A percentile compares a stretch with the other conserved stretches of the same genome.
These are phyloP conservation scores for Fulica atra DNA, from an alignment of 2,113 vertebrate species.

Conservation along the genomic window DNA sequence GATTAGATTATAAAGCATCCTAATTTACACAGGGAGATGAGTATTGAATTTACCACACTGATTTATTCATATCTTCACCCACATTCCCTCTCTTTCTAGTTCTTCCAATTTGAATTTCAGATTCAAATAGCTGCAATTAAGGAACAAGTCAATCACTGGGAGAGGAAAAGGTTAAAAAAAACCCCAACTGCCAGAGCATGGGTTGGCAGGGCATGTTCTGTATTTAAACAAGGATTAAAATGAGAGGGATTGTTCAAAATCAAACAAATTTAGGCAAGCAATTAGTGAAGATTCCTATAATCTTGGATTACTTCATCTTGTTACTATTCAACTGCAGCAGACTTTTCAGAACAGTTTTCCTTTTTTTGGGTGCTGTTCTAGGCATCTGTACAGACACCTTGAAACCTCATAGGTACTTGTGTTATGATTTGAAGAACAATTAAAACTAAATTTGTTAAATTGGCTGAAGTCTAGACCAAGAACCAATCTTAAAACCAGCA, in stretches of 20 bases:
- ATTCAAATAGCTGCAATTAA: background rate
- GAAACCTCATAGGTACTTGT: background rate
- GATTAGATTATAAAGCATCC: background rate
- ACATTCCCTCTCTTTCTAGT: background rate
- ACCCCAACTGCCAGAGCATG: fast-evolving
- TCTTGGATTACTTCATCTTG: background rate
- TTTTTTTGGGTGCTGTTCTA: background rate
- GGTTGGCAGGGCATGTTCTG: background rate
- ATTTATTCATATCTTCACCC: background rate
- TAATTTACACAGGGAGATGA: background rate
- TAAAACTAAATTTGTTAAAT: background rate
- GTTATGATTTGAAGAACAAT: background rate
- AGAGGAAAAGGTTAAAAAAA: background rate
- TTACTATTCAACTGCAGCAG: background rate
- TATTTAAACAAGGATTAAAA: constrained; percentile 3
- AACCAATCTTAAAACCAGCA: background rate
- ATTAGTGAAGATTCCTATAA: background rate
- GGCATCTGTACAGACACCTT: background rate
- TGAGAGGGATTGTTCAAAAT: background rate
- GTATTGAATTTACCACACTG: background rate
- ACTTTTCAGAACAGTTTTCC: background rate
- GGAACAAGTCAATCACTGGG: background rate
- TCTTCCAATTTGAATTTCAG: background rate
- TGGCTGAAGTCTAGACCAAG: background rate
- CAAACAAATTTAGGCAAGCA: background rate